Evolutionary conservation across 2,113 vertebrate genomes (phyloP).

Genomic region (Ctenomys sociabilis): DNA sequence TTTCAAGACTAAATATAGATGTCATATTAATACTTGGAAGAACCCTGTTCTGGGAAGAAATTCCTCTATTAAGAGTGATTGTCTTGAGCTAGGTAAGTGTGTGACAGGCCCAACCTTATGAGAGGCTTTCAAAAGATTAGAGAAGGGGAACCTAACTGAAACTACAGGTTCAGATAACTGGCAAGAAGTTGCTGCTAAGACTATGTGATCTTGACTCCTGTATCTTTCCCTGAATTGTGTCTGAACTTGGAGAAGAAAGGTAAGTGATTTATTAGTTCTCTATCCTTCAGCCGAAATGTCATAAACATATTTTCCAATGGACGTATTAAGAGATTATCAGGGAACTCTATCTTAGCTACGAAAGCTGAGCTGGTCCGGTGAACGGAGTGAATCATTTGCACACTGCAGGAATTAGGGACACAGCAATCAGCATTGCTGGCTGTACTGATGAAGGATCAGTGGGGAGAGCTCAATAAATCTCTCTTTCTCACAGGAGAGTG

Average conservation of each 20-base stretch:
- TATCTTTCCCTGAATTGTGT: not conserved
- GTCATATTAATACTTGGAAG: not conserved
- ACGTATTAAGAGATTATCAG: conserved; percentile 64
- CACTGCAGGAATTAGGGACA: not conserved
- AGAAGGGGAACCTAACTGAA: not conserved
- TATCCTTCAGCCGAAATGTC: conserved; percentile 54
- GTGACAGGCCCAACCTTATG: not conserved
- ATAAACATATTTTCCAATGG: conserved; percentile 62
- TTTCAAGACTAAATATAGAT: not conserved
- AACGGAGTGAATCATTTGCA: conserved; percentile 47
- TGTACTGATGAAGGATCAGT: conserved; percentile 60
- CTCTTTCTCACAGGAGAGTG: conserved; percentile 61
- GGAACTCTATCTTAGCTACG: conserved; percentile 11
- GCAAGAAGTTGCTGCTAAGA: not conserved
- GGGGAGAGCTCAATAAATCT: conserved; percentile 77
- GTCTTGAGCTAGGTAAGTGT: not conserved
- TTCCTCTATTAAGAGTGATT: not conserved
- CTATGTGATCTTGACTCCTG: not conserved
- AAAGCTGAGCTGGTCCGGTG: conserved; percentile 34
- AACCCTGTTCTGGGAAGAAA: not conserved
- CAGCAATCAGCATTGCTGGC: conserved; percentile 46
- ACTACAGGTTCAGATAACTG: not conserved
- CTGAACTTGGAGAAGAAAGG: conserved; percentile 15
- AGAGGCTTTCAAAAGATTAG: not conserved
- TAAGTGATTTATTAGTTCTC: conserved; percentile 62